Base-by-base conservation (phyloP, 2,113 vertebrate species). In the Mastomys natalensis region DNA sequence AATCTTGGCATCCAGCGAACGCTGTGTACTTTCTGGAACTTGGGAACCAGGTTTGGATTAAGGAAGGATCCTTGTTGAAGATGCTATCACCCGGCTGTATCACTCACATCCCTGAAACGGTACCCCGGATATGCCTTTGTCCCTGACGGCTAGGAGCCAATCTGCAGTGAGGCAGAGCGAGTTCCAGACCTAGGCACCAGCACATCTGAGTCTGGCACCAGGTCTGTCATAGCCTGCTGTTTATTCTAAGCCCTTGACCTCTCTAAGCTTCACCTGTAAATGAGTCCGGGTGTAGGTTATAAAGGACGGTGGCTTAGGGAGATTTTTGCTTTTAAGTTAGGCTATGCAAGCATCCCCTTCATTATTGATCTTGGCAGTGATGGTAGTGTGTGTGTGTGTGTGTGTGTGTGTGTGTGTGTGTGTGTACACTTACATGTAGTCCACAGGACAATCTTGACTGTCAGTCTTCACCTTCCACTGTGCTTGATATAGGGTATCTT, bases 1-100 rank as follows among this genome's bases (percentile, higher is more conserved):
- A 97, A 98, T 98, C 98, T 98, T 97, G 97, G 98, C 95, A 0
- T 97, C 97, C 45, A 90, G 93, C 95, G 97, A 98, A 91, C 91
- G 89, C 97, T 82, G 0, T 82, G 80, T 97, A 78, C 96, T 92
- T 95, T 93, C 68, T 97, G 70, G 92, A 97, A 92, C 51, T 94
- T 74, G 94, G 88, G 89, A 94, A 89, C 95, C 95, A 97, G 90
- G 95, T 97, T 98, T 78, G 6, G 93, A 95, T 93, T 87, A 58
- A 88, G 94, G 98, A 96, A 74, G 93, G 95, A 72, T 89, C 94
- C 96, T 93, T 77, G 55, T 90, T 70, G 87, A 97, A 97, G 97
- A 97, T 92, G 64, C 68, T 95, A 34, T 90, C 78, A 34, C 89
- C 96, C 90, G 24, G 0, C 78, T 89, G 94, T 7, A 2, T 90